Evolutionary conservation across 2,113 vertebrate species (phyloP).

Genomic region (Phainopepla nitens): DNA sequence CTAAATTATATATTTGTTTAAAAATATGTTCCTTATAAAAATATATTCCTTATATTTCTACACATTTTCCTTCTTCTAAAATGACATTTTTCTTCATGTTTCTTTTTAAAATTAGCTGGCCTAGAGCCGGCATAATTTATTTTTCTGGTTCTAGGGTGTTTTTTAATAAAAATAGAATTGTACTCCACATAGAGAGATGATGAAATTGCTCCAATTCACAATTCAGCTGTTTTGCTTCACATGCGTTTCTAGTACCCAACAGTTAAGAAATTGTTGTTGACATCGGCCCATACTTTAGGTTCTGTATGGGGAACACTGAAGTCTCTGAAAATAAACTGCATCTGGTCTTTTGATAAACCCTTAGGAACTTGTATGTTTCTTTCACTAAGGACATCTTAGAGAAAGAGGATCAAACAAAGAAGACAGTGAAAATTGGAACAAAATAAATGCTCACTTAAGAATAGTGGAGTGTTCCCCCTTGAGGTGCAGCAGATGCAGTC

Average conservation of each 20-base stretch:
- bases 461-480: not conserved
- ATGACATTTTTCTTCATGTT: not conserved
- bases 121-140: not conserved
- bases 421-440: not conserved
- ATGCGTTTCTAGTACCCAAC: not conserved
- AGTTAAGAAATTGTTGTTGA: not conserved
- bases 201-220: not conserved
- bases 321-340: not conserved
- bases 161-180: not conserved
- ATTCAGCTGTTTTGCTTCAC: not conserved
- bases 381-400: not conserved
- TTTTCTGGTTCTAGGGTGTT: not conserved
- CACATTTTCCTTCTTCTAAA: not conserved
- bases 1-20: not conserved
- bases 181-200: not conserved
- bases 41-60: not conserved
- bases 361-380: not conserved
- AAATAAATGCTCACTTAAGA: not conserved
- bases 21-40: too few species aligned
- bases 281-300: not conserved
- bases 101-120: not conserved
- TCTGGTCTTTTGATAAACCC: not conserved
- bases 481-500: not conserved
- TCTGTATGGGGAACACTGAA: not conserved
- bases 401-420: not conserved